Base-by-base conservation (phyloP, 2,797 vertebrate species). In the Notolabrus celidotus region DNA sequence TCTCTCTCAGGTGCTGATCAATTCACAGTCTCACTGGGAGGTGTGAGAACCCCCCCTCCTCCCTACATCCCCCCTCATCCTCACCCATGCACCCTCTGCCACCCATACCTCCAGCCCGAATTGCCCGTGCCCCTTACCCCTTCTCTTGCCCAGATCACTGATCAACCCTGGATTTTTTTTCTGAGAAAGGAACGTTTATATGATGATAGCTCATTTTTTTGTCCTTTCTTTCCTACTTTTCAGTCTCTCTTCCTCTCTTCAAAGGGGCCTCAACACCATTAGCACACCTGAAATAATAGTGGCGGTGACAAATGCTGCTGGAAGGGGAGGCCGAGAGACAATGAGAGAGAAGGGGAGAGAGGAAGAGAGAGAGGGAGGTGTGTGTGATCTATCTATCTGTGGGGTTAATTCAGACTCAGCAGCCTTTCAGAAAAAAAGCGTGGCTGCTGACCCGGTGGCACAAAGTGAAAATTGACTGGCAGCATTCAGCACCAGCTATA, bases 231-330 rank as follows among this genome's bases (percentile, higher is more conserved):
- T 68, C 50, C 46, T 33, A 27, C 67, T 29, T 55, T 59, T 15
- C 67, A 42, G 50, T 65, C 55, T 67, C 25, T 52, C 65, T 64
- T 42, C 39, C 54, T 20, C 46, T 60, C 39, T 53, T 72, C 27
- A 49, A 84, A 77, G 86, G 90, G 88, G 90, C 86, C 90, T 87
- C 65, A 67, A 93, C 92, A 85, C 94, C 92, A 93, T 93, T 90
- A 92, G 89, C 92, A 88, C 95, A 95, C 94, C 94, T 94, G 94
- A 91, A 94, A 95, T 93, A 94, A 92, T 89, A 94, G 88, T 81
- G 59, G 42, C 9, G 39, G 88, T 86, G 91, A 91, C 88, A 93
- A 92, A 91, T 88, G 85, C 80, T 89, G 74, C 69, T 78, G 72
- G 60, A 42, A 68, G 66, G 73, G 66, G 71, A 82, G 85, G 78